These are phyloP conservation scores for Centropyge bicolor DNA, from an alignment of 2,797 vertebrate species.

Conservation along the genomic window DNA sequence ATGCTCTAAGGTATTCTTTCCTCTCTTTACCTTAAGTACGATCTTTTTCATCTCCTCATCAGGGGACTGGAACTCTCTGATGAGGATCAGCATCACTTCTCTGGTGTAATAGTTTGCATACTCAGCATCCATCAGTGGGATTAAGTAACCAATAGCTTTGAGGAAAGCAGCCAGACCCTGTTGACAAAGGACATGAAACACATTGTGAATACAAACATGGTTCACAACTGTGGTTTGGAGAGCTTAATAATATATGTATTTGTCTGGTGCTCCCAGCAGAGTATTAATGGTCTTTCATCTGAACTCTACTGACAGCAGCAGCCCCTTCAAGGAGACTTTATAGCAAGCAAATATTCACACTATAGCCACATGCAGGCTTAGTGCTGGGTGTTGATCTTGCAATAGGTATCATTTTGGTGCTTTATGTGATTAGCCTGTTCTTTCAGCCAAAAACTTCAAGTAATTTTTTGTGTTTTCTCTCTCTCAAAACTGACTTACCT, in stretches of 20 bases:
- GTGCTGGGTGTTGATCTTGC: conserved; percentile 65
- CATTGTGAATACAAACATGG: background rate
- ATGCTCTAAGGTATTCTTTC: fast-evolving
- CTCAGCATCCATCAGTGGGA: conserved; percentile 98
- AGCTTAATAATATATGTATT: background rate
- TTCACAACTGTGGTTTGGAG: background rate
- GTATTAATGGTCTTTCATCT: conserved; percentile 8
- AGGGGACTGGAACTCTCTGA: conserved; percentile 99
- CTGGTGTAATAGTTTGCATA: conserved; percentile 99
- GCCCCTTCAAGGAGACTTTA: conserved; percentile 40
- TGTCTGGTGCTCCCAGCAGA: conserved; percentile 58
- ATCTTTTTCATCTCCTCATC: conserved; percentile 99
- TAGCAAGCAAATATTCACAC: conserved; percentile 74
- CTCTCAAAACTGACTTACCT: conserved; percentile 81
- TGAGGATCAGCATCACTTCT: conserved; percentile 99
- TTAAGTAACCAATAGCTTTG: conserved; percentile 98
- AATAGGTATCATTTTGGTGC: background rate
- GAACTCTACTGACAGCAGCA: conserved; percentile 60
- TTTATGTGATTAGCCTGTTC: too few species aligned
- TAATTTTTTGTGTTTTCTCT: background rate
- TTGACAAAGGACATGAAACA: background rate
- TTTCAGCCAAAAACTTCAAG: background rate
- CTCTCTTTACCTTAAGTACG: conserved; percentile 91
- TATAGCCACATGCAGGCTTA: conserved; percentile 46
- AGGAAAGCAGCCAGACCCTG: conserved; percentile 98